Evolutionary conservation across 92 coral and sea anemone species (phyloP), one percentile per base, ranked within the genome.

Genomic region (Porites divaricata): DNA sequence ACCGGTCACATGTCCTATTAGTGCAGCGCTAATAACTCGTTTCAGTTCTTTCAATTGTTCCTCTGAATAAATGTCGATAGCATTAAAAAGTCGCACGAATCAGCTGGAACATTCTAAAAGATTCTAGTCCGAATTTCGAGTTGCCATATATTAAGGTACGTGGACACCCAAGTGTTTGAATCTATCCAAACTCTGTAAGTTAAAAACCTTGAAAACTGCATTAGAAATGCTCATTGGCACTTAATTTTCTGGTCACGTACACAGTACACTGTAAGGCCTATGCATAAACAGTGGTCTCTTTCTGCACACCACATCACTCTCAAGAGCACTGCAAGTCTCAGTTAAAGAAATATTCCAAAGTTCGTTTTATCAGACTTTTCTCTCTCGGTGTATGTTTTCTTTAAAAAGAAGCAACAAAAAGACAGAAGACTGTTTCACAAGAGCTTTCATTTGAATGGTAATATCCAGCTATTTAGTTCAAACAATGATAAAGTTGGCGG

Each of bases 221-320:
- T 35, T 49, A 12, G 63, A 45, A 21, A 35, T 13, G 12, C 63
- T 19, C 45, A 21, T 2, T 1, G 54, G 59, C 63, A 62, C 70
- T 77, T 77, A 63, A 59, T 35, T 77, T 77, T 62, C 81, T 63
- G 71, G 81, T 77, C 81, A 77, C 81, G 81, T 77, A 77, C 81
- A 67, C 71, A 23, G 16, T 54, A 15, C 17, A n/a, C 70, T 35
- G 45, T 35, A 62, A 63, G 13, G 15, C 20, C 22, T 7, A 57
- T 2, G 48, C 16, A 15, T 21, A 61, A 16, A 21, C 65, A 19
- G 19, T 16, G 19, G 15, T 9, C 63, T 9, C 4, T 1, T 20
- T 15, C 58, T 48, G 6, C 14, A 23, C 21, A 17, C 15, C 41
- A 15, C 25, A n/a, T 22, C 45, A 1, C 22, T 20, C 8, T 4